Evolutionary conservation across 1,140 invertebrate genomes (phyloP).

Genomic region (Bombus haemorrhoidalis): DNA sequence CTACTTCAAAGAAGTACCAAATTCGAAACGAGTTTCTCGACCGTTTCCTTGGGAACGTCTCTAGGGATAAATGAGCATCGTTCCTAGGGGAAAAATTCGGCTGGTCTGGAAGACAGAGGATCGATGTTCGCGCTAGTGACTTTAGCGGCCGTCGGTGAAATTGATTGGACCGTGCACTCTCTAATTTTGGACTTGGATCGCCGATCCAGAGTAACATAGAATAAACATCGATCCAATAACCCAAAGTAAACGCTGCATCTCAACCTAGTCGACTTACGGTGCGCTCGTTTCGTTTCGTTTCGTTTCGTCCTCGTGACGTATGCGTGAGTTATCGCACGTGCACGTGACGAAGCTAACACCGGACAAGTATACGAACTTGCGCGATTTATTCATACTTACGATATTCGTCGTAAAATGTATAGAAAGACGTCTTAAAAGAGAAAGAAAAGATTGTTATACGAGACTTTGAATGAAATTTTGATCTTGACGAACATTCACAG

Average conservation of each 20-base stretch:
- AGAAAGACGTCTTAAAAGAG: too few relatives aligned
- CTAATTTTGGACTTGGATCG: slow-evolving; percentile 16
- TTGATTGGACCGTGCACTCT: slow-evolving; percentile 25
- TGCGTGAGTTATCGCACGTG: not conserved
- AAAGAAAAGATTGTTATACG: too few relatives aligned
- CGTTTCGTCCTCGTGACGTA: not conserved
- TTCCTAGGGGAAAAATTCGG: slow-evolving; percentile 3
- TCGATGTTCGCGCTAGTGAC: slow-evolving; percentile 11
- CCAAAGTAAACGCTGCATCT: slow-evolving; percentile 17
- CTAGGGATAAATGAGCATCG: not conserved
- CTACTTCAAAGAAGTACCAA: not conserved
- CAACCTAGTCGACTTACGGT: not conserved
- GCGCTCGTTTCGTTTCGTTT: slow-evolving; percentile 21
- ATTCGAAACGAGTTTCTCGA: too few relatives aligned
- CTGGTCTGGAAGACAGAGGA: not conserved
- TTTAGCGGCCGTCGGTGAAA: not conserved
- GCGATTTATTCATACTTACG: too few relatives aligned
- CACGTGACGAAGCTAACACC: not conserved
- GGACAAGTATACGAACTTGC: too few relatives aligned
- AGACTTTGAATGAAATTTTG: too few relatives aligned
- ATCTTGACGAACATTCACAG: too few relatives aligned
- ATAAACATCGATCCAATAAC: slow-evolving; percentile 22
- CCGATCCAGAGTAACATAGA: slow-evolving; percentile 1
- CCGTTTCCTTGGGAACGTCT: not conserved
- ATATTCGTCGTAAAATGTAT: too few relatives aligned